Conservation (phyloP, 2,113 vertebrate genomes). For the Mastomys natalensis region DNA sequence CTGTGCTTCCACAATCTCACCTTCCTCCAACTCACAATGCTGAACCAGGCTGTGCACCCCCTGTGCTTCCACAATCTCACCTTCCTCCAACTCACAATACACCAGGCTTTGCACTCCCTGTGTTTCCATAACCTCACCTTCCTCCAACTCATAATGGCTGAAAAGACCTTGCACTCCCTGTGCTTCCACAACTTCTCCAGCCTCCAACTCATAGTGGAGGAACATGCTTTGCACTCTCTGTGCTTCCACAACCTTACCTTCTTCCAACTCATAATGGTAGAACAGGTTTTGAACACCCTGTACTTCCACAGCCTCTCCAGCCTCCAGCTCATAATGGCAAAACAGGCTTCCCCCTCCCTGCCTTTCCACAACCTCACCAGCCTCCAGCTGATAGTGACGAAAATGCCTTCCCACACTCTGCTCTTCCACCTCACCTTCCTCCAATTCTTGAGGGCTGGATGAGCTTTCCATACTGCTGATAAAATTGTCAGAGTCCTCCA, state of each 20-base stretch:
- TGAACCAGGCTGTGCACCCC: background rate
- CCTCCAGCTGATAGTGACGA: too few species aligned
- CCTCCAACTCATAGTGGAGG: too few species aligned
- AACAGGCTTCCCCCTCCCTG: too few species aligned
- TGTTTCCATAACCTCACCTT: background rate
- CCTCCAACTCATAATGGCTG: background rate
- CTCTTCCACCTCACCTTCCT: background rate
- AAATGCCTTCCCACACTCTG: too few species aligned
- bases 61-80: background rate
- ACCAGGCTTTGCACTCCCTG: constrained; percentile 77
- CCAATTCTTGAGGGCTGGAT: constrained; percentile 61
- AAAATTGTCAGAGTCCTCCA: constrained; percentile 89
- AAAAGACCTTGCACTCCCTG: background rate
- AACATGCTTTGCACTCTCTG: background rate
- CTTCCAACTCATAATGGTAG: constrained; percentile 65
- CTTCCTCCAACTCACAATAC: constrained; percentile 63
- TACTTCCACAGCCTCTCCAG: background rate
- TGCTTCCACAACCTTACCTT: background rate
- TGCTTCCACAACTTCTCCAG: too few species aligned
- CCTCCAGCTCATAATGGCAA: too few species aligned
- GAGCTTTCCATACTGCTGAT: constrained; percentile 87
- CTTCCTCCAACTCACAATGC: background rate
- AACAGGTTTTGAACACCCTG: constrained; percentile 76
- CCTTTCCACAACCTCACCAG: too few species aligned
- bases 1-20: background rate